These are phyloP conservation scores for Lepidurus apus DNA, from an alignment of 1,140 invertebrate species.

Conservation along the genomic window DNA sequence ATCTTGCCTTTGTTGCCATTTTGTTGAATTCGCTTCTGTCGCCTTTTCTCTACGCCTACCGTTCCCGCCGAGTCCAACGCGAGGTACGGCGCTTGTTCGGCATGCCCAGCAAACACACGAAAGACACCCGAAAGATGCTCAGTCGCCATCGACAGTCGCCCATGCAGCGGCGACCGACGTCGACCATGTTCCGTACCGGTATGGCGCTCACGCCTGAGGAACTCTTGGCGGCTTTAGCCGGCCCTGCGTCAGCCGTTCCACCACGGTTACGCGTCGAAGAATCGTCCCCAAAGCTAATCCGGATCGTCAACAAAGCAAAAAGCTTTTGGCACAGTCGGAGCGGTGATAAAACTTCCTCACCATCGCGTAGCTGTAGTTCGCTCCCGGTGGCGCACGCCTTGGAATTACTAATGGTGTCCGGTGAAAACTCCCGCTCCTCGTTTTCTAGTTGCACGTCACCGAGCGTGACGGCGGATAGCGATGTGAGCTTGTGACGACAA, in stretches of 20 bases:
- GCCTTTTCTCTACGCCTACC: constrained; percentile 70
- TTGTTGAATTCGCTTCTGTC: constrained; percentile 62
- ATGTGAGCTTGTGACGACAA: constrained; percentile 34
- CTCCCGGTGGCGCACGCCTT: constrained; percentile 46
- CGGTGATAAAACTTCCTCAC: neutral
- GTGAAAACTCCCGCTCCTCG: constrained; percentile 50
- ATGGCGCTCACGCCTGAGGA: constrained; percentile 34
- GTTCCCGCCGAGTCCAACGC: constrained; percentile 65
- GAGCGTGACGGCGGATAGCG: constrained; percentile 32
- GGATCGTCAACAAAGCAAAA: constrained; percentile 45
- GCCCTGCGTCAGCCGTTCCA: constrained; percentile 34
- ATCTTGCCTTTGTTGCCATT: constrained; percentile 57
- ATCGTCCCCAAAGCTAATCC: neutral
- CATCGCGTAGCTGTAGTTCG: constrained; percentile 38
- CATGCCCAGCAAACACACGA: constrained; percentile 42
- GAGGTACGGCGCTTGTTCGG: constrained; percentile 59
- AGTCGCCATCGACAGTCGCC: constrained; percentile 38
- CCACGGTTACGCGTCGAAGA: constrained; percentile 43
- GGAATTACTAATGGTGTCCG: constrained; percentile 48
- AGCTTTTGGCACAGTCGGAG: constrained; percentile 25
- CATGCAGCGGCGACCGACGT: constrained; percentile 41
- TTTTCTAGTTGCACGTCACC: constrained; percentile 49
- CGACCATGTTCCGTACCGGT: constrained; percentile 42
- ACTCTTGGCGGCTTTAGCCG: constrained; percentile 31
- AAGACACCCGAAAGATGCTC: constrained; percentile 38